Percentiles rank a stretch among this genome's conserved stretches.
phyloP scores from a whole-genome alignment of 2,113 vertebrate genomes.

The Excalfactoria chinensis region DNA sequence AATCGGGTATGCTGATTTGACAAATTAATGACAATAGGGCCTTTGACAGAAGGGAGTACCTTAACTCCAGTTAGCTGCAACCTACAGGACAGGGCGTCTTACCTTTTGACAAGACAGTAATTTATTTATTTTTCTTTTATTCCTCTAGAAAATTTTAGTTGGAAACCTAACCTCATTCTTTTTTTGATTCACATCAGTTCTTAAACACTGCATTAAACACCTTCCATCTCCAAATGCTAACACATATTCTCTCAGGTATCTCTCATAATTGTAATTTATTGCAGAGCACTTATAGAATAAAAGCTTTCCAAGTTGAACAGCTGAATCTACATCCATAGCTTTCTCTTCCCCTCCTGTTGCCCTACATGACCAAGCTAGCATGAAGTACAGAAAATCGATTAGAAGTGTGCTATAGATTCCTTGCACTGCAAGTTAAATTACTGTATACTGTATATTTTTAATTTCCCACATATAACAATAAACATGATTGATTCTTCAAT shows the following conservation, averaged over 20 bases:
- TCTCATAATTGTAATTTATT: slow-evolving; percentile 36
- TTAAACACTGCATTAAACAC: background rate
- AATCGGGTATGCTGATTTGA: background rate
- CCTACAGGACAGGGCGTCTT: background rate
- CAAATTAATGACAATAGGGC: background rate
- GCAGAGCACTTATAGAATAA: slow-evolving; percentile 9
- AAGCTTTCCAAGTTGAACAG: slow-evolving; percentile 59
- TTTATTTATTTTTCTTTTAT: background rate
- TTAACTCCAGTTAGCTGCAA: background rate
- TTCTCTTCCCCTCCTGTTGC: background rate
- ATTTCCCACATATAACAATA: slow-evolving; percentile 74
- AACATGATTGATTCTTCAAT: slow-evolving; percentile 74
- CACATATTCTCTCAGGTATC: background rate
- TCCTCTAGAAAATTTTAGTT: background rate
- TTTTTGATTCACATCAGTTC: background rate
- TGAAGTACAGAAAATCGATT: slow-evolving; percentile 73
- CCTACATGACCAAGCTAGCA: slow-evolving; percentile 58
- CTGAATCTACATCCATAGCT: slow-evolving; percentile 9
- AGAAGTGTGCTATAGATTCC: slow-evolving; percentile 46
- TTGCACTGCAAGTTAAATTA: slow-evolving; percentile 59
- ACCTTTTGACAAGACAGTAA: background rate
- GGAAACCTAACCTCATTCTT: background rate
- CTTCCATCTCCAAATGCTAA: background rate
- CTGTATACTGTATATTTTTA: slow-evolving; percentile 60
- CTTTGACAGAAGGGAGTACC: background rate